phyloP scores from a whole-genome alignment of 2,113 vertebrate species.

The Psophia crepitans region DNA sequence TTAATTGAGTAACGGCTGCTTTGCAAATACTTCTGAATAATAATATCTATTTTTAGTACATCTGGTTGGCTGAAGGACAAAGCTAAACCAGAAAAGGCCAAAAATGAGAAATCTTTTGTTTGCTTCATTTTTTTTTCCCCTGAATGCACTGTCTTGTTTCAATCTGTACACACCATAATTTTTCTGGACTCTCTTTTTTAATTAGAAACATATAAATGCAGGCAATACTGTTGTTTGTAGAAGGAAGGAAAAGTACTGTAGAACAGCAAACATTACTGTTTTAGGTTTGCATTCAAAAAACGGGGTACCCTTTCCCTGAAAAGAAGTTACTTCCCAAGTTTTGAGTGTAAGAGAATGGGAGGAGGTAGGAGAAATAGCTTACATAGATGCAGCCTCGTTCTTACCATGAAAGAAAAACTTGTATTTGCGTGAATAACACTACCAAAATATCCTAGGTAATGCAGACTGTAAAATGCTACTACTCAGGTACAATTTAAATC shows the following conservation, averaged over 20 bases:
- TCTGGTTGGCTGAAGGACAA: background rate
- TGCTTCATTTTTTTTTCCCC: background rate
- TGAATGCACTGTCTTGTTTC: background rate
- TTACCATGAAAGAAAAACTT: background rate
- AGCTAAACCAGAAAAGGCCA: background rate
- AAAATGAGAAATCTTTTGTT: background rate
- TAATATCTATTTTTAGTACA: background rate
- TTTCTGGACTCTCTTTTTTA: background rate
- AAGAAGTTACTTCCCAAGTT: background rate
- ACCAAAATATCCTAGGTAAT: background rate
- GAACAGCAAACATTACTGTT: background rate
- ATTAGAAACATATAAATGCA: background rate
- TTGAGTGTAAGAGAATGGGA: background rate
- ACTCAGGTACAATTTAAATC: background rate
- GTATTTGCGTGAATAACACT: background rate
- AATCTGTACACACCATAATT: background rate
- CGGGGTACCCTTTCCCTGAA: background rate
- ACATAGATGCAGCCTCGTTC: background rate
- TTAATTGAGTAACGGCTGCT: background rate
- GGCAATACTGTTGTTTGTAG: background rate
- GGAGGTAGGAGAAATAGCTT: background rate
- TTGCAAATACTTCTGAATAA: background rate
- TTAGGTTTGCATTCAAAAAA: background rate
- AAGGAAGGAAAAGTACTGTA: background rate
- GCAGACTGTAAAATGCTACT: background rate